Conservation (phyloP, 1,140 invertebrate species). For the Sogatella furcifera region DNA sequence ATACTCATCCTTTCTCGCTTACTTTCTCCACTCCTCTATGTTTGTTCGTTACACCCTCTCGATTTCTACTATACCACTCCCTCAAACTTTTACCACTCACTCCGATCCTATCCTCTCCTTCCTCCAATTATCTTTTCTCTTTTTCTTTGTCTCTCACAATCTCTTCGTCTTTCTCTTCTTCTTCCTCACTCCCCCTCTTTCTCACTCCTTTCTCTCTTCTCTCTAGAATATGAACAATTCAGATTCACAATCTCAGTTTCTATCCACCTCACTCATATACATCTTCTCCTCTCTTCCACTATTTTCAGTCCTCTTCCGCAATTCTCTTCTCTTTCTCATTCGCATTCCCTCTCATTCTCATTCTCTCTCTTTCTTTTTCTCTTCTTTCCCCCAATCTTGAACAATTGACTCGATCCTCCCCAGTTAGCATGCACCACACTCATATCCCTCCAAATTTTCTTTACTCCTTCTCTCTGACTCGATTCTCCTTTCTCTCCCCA, state of each 20-base stretch:
- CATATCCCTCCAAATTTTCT: background rate
- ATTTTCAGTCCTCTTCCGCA: background rate
- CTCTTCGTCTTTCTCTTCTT: background rate
- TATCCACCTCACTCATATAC: background rate
- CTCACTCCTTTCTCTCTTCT: background rate
- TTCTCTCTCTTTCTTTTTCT: background rate
- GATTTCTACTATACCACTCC: too few relatives aligned
- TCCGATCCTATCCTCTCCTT: background rate
- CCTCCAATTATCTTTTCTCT: background rate
- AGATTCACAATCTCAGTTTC: too few relatives aligned
- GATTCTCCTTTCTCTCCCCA: background rate
- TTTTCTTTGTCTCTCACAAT: too few relatives aligned
- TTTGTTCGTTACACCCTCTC: background rate
- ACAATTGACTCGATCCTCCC: conserved; percentile 3
- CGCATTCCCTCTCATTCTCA: background rate
- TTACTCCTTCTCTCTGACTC: background rate
- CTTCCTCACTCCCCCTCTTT: background rate
- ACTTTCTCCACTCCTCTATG: background rate
- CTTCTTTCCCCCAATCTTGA: background rate
- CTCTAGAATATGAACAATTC: too few relatives aligned
- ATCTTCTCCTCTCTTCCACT: background rate
- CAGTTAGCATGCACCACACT: conserved; percentile 4
- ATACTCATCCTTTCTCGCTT: background rate
- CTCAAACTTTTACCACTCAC: background rate
- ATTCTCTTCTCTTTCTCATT: background rate